Conservation (phyloP, 2,797 vertebrate genomes). For the Anniella stebbinsi region DNA sequence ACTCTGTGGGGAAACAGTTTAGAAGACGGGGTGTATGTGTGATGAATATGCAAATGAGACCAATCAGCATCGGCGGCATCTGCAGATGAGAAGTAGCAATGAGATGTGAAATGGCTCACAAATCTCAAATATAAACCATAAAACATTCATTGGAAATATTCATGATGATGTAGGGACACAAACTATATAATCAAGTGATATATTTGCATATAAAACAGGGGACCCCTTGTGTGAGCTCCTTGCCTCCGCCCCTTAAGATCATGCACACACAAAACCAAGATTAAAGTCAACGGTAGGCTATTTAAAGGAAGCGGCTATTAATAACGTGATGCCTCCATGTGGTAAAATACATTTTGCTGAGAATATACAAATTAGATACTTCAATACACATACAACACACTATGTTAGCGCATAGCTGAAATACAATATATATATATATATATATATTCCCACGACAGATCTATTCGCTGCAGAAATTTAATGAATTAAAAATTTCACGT, state of each 20-base stretch:
- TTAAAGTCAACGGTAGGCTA: constrained; percentile 63
- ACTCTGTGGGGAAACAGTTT: constrained; percentile 67
- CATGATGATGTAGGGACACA: constrained; percentile 75
- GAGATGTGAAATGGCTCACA: constrained; percentile 77
- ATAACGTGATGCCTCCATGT: constrained; percentile 65
- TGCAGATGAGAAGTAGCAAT: constrained; percentile 75
- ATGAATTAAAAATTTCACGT: constrained; percentile 35
- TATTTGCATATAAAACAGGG: constrained; percentile 79
- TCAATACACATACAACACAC: background rate
- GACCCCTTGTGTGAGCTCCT: constrained; percentile 60
- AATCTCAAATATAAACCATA: constrained; percentile 77
- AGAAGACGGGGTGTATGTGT: constrained; percentile 65
- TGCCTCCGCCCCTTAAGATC: constrained; percentile 55
- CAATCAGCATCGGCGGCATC: constrained; percentile 75
- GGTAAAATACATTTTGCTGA: constrained; percentile 53
- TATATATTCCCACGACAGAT: constrained; percentile 40
- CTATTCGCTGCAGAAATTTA: constrained; percentile 15
- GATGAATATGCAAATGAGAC: constrained; percentile 81
- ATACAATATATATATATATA: background rate
- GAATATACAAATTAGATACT: constrained; percentile 64
- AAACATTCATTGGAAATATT: constrained; percentile 80
- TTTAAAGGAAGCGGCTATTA: constrained; percentile 66
- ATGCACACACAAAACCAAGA: constrained; percentile 47
- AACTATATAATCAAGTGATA: constrained; percentile 77
- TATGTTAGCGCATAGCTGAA: constrained; percentile 20